These are phyloP conservation scores for Microtus ochrogaster DNA, from an alignment of 2,113 vertebrate species.

Conservation along the genomic window DNA sequence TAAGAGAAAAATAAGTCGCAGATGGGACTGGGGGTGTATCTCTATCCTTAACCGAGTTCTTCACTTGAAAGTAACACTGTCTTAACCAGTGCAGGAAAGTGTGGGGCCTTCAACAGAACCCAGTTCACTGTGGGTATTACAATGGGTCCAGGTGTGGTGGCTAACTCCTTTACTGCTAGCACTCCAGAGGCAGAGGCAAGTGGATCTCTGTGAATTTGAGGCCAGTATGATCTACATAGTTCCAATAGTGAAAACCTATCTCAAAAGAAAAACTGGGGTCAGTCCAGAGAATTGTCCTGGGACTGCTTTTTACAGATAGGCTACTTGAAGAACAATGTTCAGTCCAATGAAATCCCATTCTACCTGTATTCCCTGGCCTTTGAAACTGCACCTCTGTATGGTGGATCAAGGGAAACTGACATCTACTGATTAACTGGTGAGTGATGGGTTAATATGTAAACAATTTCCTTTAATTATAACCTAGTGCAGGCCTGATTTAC, in stretches of 20 bases:
- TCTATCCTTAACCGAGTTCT: neutral
- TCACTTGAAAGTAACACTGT: conserved; percentile 33
- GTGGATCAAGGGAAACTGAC: conserved; percentile 20
- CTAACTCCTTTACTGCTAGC: neutral
- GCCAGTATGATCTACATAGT: neutral
- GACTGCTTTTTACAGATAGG: neutral
- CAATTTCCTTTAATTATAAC: conserved; percentile 82
- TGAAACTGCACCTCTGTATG: neutral
- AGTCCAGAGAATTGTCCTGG: neutral
- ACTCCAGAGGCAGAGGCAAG: neutral
- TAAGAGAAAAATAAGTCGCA: neutral
- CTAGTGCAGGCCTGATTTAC: conserved; percentile 71
- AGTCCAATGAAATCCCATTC: neutral
- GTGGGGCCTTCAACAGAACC: neutral
- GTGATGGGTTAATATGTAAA: conserved; percentile 82
- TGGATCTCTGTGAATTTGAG: neutral
- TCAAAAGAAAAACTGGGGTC: neutral
- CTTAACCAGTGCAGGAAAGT: neutral
- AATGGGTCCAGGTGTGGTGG: neutral
- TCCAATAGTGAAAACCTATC: neutral
- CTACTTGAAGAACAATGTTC: neutral
- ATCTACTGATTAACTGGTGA: conserved; percentile 68
- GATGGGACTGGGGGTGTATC: neutral
- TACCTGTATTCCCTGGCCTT: neutral
- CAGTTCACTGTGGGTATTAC: neutral